These are phyloP conservation scores for Phalacrocorax pelagicus DNA, from an alignment of 2,113 vertebrate genomes.

Conservation along the genomic window DNA sequence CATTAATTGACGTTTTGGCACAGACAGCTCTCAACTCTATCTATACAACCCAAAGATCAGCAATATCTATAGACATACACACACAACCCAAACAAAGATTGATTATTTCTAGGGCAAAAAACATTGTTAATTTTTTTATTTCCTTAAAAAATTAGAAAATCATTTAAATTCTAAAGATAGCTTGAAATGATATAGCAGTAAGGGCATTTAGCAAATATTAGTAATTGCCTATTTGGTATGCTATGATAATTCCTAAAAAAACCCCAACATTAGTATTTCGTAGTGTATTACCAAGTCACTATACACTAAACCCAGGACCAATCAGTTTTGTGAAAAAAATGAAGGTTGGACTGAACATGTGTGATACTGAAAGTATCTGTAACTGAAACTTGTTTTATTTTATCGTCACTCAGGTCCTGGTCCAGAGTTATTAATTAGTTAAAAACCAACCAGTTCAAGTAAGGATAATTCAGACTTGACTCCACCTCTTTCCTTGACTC, in stretches of 20 bases:
- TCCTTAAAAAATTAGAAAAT: not conserved
- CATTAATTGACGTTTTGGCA: conserved; percentile 52
- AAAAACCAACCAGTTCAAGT: not conserved
- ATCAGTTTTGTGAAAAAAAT: not conserved
- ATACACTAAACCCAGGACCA: not conserved
- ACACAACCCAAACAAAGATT: not conserved
- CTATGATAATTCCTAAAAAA: not conserved
- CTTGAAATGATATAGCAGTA: not conserved
- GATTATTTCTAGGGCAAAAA: not conserved
- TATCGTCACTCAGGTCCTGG: not conserved
- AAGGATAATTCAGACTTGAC: not conserved
- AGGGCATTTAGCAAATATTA: not conserved
- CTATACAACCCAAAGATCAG: not conserved
- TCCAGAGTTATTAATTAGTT: not conserved
- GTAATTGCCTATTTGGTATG: not conserved
- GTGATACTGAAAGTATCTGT: not conserved
- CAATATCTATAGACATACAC: not conserved
- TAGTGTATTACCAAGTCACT: not conserved
- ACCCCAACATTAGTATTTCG: not conserved
- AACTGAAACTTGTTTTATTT: not conserved
- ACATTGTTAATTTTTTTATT: not conserved
- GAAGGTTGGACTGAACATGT: not conserved
- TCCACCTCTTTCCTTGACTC: not conserved
- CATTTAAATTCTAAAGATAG: not conserved
- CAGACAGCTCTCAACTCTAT: conserved; percentile 19